A percentile compares a stretch with the other conserved stretches of the same genome.
Conservation (phyloP, 1,140 invertebrate genomes). For the Brachionus asplanchnoidis region DNA sequence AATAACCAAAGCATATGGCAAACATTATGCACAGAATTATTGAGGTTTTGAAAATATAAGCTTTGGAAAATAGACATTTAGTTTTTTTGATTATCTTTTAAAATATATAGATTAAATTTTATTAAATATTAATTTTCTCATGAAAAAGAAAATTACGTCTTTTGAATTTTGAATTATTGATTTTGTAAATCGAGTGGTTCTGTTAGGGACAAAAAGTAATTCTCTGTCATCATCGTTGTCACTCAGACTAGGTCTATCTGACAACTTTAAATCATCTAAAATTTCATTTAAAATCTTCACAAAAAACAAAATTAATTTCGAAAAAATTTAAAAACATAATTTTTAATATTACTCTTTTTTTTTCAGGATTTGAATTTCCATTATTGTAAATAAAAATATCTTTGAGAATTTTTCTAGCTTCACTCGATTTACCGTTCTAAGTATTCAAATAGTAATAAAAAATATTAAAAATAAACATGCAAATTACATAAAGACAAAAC, state of each 20-base stretch:
- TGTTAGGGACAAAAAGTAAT: background rate
- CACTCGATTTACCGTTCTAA: background rate
- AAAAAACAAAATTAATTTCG: background rate
- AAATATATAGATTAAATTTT: background rate
- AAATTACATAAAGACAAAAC: conserved; percentile 66
- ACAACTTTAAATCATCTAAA: background rate
- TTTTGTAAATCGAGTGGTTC: background rate
- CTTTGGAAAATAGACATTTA: background rate
- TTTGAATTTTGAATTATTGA: background rate
- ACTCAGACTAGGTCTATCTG: background rate
- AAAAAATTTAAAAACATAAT: background rate
- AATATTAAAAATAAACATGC: conserved; percentile 53
- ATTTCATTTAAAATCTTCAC: background rate
- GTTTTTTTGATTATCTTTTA: conserved; percentile 14
- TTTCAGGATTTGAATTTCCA: background rate
- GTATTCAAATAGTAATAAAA: conserved; percentile 60
- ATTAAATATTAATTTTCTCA: background rate
- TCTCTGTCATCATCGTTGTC: background rate
- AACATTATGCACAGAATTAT: conserved; percentile 52
- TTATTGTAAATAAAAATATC: background rate
- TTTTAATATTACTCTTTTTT: background rate
- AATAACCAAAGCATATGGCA: conserved; percentile 55
- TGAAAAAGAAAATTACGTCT: background rate
- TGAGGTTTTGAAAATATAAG: conserved; percentile 45
- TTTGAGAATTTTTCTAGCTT: conserved; percentile 21